phyloP scores from a whole-genome alignment of 2,888 invertebrate species.

The Cataglyphis livida region DNA sequence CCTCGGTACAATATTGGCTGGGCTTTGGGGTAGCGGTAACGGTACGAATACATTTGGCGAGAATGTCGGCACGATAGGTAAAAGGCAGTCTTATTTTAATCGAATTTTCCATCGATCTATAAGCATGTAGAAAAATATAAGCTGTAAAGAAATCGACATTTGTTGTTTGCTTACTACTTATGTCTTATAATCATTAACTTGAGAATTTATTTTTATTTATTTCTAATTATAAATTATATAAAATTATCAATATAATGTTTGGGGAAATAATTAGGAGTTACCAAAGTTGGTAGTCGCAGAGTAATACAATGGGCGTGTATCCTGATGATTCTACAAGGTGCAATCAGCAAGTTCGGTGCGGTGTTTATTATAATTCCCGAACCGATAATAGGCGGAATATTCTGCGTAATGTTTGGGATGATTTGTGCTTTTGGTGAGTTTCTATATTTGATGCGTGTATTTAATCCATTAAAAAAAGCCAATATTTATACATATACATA shows the following conservation, averaged over 20 bases:
- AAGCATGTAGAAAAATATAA: neutral
- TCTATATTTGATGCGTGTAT: neutral
- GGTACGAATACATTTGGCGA: constrained; percentile 96
- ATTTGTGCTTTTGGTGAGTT: constrained; percentile 91
- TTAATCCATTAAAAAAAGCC: no score
- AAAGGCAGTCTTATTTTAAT: neutral
- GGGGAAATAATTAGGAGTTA: constrained; percentile 77
- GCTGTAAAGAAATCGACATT: neutral
- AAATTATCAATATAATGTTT: neutral
- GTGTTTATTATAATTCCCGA: constrained; percentile 93
- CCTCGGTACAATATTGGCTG: constrained; percentile 93
- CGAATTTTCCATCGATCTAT: neutral
- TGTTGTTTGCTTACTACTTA: neutral
- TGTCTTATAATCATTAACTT: neutral
- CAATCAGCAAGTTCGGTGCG: constrained; percentile 92
- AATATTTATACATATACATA: no score
- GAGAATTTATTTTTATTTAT: neutral
- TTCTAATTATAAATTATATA: neutral
- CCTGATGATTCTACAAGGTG: constrained; percentile 91
- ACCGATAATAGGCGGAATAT: constrained; percentile 93
- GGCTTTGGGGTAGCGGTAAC: constrained; percentile 94
- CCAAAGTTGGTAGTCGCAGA: constrained; percentile 91
- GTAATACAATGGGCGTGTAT: constrained; percentile 92
- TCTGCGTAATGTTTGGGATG: constrained; percentile 94
- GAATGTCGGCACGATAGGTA: constrained; percentile 95